Evolutionary conservation across 1,140 invertebrate species (phyloP).

Genomic region (Heliconius nattereri): DNA sequence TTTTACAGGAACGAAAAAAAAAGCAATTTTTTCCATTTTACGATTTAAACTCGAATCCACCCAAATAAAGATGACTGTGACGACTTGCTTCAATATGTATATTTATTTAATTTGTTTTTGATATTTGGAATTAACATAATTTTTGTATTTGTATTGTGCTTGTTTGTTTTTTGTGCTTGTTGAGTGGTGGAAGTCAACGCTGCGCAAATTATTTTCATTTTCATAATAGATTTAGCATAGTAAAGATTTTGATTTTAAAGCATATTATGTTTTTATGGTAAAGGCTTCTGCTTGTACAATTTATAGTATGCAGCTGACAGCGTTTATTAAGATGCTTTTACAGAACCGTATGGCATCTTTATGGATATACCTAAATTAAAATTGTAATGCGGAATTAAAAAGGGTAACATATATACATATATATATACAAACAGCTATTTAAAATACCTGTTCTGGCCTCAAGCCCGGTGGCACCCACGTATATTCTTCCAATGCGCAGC

Average conservation of each 20-base stretch:
- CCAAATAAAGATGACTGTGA: too few relatives aligned
- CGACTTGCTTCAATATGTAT: too few relatives aligned
- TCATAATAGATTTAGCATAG: too few relatives aligned
- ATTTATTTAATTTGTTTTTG: too few relatives aligned
- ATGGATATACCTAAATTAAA: neutral
- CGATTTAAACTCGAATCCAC: too few relatives aligned
- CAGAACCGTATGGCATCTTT: neutral
- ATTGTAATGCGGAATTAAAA: neutral
- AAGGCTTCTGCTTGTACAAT: neutral
- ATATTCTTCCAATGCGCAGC: constrained; percentile 98
- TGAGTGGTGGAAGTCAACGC: neutral
- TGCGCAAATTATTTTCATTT: too few relatives aligned
- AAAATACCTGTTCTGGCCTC: constrained; percentile 94
- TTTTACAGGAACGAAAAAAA: too few relatives aligned
- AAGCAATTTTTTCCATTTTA: too few relatives aligned
- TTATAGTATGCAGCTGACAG: neutral
- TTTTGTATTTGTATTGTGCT: too few relatives aligned
- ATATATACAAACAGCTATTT: neutral
- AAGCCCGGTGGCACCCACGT: constrained; percentile 98
- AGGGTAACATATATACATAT: neutral
- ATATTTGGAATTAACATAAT: too few relatives aligned
- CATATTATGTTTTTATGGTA: neutral
- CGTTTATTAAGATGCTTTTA: neutral
- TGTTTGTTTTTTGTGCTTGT: neutral
- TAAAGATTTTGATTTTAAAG: neutral